Base-by-base conservation (phyloP, 1,140 invertebrate species). In the Temnothorax nylanderi region DNA sequence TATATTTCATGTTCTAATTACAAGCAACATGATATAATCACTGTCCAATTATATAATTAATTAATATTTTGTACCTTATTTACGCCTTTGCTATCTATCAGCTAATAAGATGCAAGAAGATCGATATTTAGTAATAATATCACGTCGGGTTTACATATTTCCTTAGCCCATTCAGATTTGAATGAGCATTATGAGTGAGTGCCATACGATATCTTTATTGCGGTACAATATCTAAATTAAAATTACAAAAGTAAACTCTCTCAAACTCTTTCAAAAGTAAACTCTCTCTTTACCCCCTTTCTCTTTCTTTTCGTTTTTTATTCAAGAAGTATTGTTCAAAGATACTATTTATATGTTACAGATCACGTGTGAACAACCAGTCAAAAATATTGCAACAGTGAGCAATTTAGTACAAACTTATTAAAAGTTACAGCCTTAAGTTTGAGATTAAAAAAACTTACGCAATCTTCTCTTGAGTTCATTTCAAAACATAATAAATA, bases 331-430 rank as follows among this genome's bases (percentile, higher is more conserved):
- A 78, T 78, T 11, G 18, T 18, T 49, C 11, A 32, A 64, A 77
- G n/a, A 32, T 11, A 62, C 44, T 5, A 62, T 47, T 64, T 47
- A 32, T 41, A 37, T 32, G 11, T 78, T 49, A 37, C 13, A 64
- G 5, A 3, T 78, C 44, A 49, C 37, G 16, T 49, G 5, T 44
- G 21, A 76, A 76, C 18, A 16, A 54, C 0, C 51, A 4, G 4
- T 64, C 41, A 13, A 49, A 78, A 78, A 64, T 78, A 64, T 65
- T 64, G 41, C 58, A 44, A 26, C 21, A 60, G 37, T 41, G n/a
- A 49, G 2, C 41, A 76, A 76, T 11, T 64, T 64, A n/a, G 41
- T 7, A 13, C 5, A 32, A 78, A 64, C 58, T 64, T 77, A 18
- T 3, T 16, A 13, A 16, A 47, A 77, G 10, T 78, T 64, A 4